phyloP scores from a whole-genome alignment of 2,113 vertebrate genomes.

The Gallinago jamesoni region DNA sequence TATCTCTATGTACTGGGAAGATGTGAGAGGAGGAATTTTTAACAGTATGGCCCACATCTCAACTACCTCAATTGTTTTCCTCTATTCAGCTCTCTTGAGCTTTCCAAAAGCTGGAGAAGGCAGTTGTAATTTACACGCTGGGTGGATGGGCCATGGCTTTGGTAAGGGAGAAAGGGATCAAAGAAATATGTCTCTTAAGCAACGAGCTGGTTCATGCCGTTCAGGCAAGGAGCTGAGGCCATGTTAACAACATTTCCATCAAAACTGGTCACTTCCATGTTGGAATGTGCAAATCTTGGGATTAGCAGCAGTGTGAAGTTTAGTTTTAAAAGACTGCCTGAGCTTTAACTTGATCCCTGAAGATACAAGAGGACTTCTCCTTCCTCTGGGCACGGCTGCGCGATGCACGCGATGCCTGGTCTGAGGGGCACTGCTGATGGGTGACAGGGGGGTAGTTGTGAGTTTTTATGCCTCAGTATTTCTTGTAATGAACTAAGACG shows the following conservation, averaged over 20 bases:
- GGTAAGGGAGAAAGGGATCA: background rate
- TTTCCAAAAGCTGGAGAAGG: background rate
- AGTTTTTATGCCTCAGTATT: background rate
- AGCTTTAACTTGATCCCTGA: background rate
- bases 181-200: accelerated
- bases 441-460: background rate
- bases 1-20: background rate
- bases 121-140: background rate
- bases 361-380: background rate
- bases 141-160: background rate
- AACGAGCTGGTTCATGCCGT: background rate
- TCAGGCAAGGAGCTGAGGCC: too few species aligned
- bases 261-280: background rate
- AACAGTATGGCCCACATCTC: background rate
- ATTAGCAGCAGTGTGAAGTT: background rate
- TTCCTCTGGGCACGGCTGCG: background rate
- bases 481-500: background rate
- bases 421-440: background rate
- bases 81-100: background rate
- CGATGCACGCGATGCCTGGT: accelerated
- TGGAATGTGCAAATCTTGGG: background rate
- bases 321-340: background rate
- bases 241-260: background rate
- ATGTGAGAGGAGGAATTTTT: background rate
- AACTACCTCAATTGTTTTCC: background rate